Conservation (phyloP, 2,888 invertebrate genomes). For the Drosophila neotestacea region DNA sequence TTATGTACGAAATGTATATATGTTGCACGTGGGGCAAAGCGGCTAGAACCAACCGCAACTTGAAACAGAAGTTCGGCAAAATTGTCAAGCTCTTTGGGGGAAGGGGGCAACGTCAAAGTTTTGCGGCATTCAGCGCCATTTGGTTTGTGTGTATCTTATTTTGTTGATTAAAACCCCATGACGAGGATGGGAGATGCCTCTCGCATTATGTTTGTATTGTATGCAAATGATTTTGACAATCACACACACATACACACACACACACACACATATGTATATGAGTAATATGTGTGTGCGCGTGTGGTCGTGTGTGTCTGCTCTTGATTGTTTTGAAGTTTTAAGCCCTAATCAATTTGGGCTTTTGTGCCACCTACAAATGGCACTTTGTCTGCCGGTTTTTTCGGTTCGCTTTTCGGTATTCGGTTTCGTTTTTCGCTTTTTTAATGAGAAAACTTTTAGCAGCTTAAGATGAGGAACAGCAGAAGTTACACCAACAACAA, state of each 20-base stretch:
- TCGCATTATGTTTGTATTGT: conserved; percentile 57
- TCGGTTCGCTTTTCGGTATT: conserved; percentile 31
- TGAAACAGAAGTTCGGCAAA: conserved; percentile 45
- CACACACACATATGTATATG: conserved; percentile 11
- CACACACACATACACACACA: not conserved
- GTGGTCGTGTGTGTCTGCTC: conserved; percentile 46
- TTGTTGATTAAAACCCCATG: conserved; percentile 72
- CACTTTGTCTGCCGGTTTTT: conserved; percentile 32
- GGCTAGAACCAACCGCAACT: conserved; percentile 28
- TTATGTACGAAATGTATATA: conserved; percentile 8
- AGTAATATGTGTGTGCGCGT: conserved; percentile 7
- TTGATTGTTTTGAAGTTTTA: conserved; percentile 77
- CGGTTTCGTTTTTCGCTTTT: conserved; percentile 34
- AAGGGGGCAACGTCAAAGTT: conserved; percentile 52
- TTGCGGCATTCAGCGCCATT: conserved; percentile 47
- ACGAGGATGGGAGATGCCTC: conserved; percentile 24
- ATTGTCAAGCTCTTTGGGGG: conserved; percentile 42
- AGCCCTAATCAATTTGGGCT: conserved; percentile 80
- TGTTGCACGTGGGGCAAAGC: conserved; percentile 9
- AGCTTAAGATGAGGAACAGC: conserved; percentile 36
- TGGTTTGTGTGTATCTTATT: conserved; percentile 49
- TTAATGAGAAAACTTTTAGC: conserved; percentile 76
- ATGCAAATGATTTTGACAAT: conserved; percentile 60
- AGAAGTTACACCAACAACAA: conserved; percentile 21
- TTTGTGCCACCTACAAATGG: conserved; percentile 50